A percentile compares a stretch with the other conserved stretches of the same genome.
These are phyloP conservation scores for Pycnomerus fuliginosus DNA, from an alignment of 2,888 invertebrate genomes.

Conservation along the genomic window DNA sequence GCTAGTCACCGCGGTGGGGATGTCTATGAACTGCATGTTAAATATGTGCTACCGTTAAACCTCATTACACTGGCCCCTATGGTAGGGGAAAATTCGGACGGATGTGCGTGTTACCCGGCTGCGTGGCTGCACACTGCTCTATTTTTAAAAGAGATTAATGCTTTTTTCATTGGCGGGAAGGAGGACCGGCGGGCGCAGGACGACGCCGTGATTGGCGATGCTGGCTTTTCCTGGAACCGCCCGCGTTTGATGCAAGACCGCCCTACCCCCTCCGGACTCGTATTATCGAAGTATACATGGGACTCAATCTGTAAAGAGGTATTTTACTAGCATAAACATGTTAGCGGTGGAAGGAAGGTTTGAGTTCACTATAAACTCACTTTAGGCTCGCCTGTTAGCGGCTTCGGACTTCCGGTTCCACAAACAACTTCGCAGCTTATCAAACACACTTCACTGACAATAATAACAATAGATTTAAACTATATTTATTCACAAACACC, in stretches of 20 bases:
- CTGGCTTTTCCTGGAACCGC: slow-evolving; percentile 44
- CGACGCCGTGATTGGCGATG: slow-evolving; percentile 48
- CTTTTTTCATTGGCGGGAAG: slow-evolving; percentile 56
- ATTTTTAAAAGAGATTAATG: slow-evolving; percentile 57
- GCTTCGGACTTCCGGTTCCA: slow-evolving; percentile 10
- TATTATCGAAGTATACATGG: slow-evolving; percentile 52
- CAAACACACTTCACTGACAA: too few relatives aligned
- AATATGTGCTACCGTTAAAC: slow-evolving; percentile 54
- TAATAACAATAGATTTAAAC: too few relatives aligned
- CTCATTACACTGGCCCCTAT: slow-evolving; percentile 53
- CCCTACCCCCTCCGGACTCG: slow-evolving; percentile 47
- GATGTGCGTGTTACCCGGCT: slow-evolving; percentile 47
- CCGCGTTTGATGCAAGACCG: slow-evolving; percentile 46
- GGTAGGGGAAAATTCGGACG: slow-evolving; percentile 47
- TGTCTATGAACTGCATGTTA: slow-evolving; percentile 54
- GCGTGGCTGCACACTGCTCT: slow-evolving; percentile 51
- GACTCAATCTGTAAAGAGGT: slow-evolving; percentile 54
- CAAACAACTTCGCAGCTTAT: too few relatives aligned
- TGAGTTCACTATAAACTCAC: slow-evolving; percentile 32
- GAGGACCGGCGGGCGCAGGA: slow-evolving; percentile 45
- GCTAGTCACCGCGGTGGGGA: slow-evolving; percentile 41
- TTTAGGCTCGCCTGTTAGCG: slow-evolving; percentile 12
- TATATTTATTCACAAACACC: too few relatives aligned
- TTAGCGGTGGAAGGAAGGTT: slow-evolving; percentile 51
- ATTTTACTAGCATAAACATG: slow-evolving; percentile 54